Conservation (phyloP, 2,797 vertebrate species). For the Sternarchorhynchus goeldii region DNA sequence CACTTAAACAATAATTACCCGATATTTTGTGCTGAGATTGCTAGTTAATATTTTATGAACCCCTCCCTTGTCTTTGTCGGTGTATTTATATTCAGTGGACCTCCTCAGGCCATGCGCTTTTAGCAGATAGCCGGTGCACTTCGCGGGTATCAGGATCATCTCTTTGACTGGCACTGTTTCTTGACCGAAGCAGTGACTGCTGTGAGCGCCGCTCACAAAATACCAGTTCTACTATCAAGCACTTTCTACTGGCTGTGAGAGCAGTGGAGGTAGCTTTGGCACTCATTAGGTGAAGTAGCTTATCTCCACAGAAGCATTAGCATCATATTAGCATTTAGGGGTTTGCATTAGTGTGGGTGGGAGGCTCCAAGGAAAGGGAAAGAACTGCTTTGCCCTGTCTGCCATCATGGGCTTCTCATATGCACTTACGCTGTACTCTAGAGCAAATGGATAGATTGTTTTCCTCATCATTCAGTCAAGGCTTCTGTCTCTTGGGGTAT, state of each 20-base stretch:
- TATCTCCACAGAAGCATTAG: conserved; percentile 36
- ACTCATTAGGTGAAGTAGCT: conserved; percentile 40
- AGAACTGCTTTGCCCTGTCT: conserved; percentile 38
- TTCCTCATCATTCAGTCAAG: conserved; percentile 39
- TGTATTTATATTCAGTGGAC: conserved; percentile 48
- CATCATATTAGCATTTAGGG: conserved; percentile 41
- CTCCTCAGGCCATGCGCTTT: conserved; percentile 41
- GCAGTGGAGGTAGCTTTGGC: neutral
- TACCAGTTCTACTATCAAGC: conserved; percentile 27
- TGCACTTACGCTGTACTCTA: conserved; percentile 47
- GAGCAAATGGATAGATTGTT: conserved; percentile 53
- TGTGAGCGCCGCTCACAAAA: conserved; percentile 16
- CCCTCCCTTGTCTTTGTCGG: conserved; percentile 50
- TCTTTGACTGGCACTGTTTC: conserved; percentile 50
- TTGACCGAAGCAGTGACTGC: conserved; percentile 45
- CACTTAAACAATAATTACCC: conserved; percentile 83
- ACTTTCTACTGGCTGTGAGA: conserved; percentile 11
- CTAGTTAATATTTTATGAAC: conserved; percentile 81
- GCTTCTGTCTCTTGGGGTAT: conserved; percentile 47
- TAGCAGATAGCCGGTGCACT: conserved; percentile 29
- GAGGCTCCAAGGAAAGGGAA: conserved; percentile 31
- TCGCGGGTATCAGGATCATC: conserved; percentile 26
- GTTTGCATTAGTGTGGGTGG: conserved; percentile 52
- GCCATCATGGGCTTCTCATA: conserved; percentile 36
- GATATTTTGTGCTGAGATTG: conserved; percentile 70